Evolutionary conservation across 2,888 invertebrate genomes (phyloP).

Genomic region (Drosophila formosana): DNA sequence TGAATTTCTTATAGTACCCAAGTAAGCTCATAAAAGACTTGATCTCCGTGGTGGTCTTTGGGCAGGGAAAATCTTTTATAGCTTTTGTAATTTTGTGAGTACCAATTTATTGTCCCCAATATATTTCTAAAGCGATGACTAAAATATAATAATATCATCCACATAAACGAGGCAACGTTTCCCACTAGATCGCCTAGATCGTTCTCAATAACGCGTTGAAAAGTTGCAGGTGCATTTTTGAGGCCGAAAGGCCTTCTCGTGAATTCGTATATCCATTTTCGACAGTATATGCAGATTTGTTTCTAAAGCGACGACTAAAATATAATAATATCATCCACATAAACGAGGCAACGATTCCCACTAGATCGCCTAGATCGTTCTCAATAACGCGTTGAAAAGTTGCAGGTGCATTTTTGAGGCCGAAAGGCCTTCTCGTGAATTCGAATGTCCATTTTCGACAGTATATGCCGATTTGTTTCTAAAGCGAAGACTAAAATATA

Average conservation of each 20-base stretch:
- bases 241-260: constrained; percentile 16
- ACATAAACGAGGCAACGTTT: too few relatives aligned
- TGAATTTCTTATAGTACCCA: constrained; percentile 15
- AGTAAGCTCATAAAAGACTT: constrained; percentile 11
- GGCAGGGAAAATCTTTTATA: constrained; percentile 18
- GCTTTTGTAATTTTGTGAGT: too few relatives aligned
- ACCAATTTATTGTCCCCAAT: too few relatives aligned
- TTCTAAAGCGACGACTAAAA: too few relatives aligned
- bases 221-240: constrained; percentile 19
- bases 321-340: constrained; percentile 34
- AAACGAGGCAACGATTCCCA: too few relatives aligned
- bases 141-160: constrained; percentile 34
- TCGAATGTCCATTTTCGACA: constrained; percentile 17
- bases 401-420: constrained; percentile 13
- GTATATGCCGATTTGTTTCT: constrained; percentile 11
- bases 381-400: constrained; percentile 32
- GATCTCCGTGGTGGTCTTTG: constrained; percentile 9
- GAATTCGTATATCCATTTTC: constrained; percentile 17
- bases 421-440: constrained; percentile 17
- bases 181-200: too few relatives aligned
- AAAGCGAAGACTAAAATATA: too few relatives aligned
- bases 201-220: constrained; percentile 30
- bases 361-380: constrained; percentile 16
- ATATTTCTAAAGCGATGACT: too few relatives aligned
- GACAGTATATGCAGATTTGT: constrained; percentile 11